Base-by-base conservation (phyloP, 1,140 invertebrate species). In the Pomacea maculata region DNA sequence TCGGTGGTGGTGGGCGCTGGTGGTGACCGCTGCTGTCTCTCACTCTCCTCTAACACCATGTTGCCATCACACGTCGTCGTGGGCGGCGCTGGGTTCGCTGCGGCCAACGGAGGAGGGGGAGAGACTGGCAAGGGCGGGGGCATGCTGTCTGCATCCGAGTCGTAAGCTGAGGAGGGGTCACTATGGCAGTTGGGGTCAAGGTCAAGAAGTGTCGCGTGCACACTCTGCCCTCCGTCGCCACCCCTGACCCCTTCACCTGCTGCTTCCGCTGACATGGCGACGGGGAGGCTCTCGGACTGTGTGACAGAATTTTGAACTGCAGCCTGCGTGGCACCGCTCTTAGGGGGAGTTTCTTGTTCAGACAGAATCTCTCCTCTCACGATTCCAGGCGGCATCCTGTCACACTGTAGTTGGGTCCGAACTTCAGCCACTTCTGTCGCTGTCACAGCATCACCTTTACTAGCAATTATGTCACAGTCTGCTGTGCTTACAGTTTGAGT, bases 101-200 rank as follows among this genome's bases (percentile, higher is more conserved):
- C 67, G 19, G 75, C 82, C 8, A 85, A 67, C 55, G 86, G 84
- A 54, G 86, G 84, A 54, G 86, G 85, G 10, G 85, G 81, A 64
- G 83, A 82, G 15, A 67, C 71, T 34, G 85, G 86, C n/a, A 85
- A 73, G 29, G 85, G 85, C 34, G 85, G 86, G 8, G 83, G 83
- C 17, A 83, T 80, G 64, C 80, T 84, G 54, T 82, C 82, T 45
- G 80, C 80, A 55, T 83, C 80, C 15, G 82, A 83, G 72, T 80
- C 78, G 45, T 21, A 61, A 25, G 70, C 14, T 11, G 63, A 74
- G 21, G 81, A 64, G 19, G 57, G 55, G 19, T 82, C 70, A 10
- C 76, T 75, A 21, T 21, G 29, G 54, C 72, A 12, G 21, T 14
- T 19, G 9, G 55, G 61, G 4, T 79, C 63, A 61, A 55, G 19